Conservation (phyloP, 1,140 invertebrate species). For the Brachionus koreanus region DNA sequence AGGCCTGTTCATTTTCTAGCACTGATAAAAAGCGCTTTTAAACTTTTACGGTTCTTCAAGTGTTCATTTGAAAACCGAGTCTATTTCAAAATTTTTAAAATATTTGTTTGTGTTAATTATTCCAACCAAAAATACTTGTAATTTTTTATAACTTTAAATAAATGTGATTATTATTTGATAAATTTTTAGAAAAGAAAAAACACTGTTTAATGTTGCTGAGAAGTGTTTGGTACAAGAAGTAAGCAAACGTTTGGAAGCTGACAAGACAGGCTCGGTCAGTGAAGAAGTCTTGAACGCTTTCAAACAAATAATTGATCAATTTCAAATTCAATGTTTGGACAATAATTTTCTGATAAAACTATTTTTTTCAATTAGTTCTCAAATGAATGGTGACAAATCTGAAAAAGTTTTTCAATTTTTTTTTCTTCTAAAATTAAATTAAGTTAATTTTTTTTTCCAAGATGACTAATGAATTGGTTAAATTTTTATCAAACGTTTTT, state of each 20-base stretch:
- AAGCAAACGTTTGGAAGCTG: neutral
- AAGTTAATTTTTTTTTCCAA: neutral
- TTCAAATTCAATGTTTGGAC: neutral
- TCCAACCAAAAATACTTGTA: neutral
- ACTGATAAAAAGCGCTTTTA: neutral
- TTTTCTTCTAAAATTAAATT: neutral
- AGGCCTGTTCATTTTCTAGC: neutral
- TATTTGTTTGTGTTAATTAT: neutral
- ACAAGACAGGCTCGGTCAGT: neutral
- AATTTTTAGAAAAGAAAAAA: neutral
- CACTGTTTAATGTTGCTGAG: neutral
- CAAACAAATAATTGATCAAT: neutral
- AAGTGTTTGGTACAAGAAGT: neutral
- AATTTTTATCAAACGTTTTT: neutral
- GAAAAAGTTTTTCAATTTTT: neutral
- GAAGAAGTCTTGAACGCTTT: neutral
- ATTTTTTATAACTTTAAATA: neutral
- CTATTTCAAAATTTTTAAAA: neutral
- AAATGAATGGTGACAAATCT: neutral
- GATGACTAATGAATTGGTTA: neutral
- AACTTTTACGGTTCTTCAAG: neutral
- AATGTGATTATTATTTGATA: neutral
- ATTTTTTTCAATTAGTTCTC: neutral
- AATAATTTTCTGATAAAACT: conserved; percentile 16
- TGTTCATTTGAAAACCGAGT: neutral